A percentile compares a stretch with the other conserved stretches of the same genome.
These are phyloP conservation scores for Melanotaenia pygmaea DNA, from an alignment of 2,797 vertebrate species.

Conservation along the genomic window DNA sequence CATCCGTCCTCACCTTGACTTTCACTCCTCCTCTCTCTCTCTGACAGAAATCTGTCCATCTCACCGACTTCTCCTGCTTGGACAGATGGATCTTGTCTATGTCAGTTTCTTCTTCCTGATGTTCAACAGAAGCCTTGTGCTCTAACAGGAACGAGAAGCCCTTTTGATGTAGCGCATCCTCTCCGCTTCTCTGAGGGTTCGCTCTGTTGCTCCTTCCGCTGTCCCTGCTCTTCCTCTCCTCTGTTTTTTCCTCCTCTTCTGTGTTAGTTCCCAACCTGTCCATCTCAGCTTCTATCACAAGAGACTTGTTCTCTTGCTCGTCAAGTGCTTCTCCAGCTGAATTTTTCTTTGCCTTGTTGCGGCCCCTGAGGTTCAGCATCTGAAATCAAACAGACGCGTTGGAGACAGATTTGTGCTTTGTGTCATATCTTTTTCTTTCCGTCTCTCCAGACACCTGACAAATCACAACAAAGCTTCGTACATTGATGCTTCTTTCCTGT, in stretches of 20 bases:
- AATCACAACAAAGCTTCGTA: constrained; percentile 71
- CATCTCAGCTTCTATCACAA: constrained; percentile 73
- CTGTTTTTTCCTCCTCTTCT: constrained; percentile 55
- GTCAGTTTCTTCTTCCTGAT: constrained; percentile 69
- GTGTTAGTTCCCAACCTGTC: constrained; percentile 58
- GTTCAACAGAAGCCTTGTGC: constrained; percentile 46
- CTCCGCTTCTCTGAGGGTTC: constrained; percentile 41
- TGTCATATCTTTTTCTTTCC: constrained; percentile 48
- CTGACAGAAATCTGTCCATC: constrained; percentile 72
- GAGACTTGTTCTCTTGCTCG: constrained; percentile 70
- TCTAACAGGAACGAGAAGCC: constrained; percentile 41
- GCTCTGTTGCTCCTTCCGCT: constrained; percentile 45
- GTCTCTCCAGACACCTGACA: constrained; percentile 75
- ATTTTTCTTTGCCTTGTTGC: constrained; percentile 77
- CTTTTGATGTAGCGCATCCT: constrained; percentile 51
- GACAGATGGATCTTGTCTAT: constrained; percentile 48
- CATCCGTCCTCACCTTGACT: constrained; percentile 59
- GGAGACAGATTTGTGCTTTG: constrained; percentile 62
- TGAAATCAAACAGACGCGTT: constrained; percentile 72
- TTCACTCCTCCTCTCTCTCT: constrained; percentile 44
- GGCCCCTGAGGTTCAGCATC: constrained; percentile 82
- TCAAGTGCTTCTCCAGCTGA: constrained; percentile 59
- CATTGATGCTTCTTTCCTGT: constrained; percentile 69
- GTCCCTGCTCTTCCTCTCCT: constrained; percentile 41
- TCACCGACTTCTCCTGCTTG: constrained; percentile 56